A percentile compares a stretch with the other conserved stretches of the same genome.
Evolutionary conservation across 2,113 vertebrate genomes (phyloP).

Genomic region (Chloropsis hardwickii): DNA sequence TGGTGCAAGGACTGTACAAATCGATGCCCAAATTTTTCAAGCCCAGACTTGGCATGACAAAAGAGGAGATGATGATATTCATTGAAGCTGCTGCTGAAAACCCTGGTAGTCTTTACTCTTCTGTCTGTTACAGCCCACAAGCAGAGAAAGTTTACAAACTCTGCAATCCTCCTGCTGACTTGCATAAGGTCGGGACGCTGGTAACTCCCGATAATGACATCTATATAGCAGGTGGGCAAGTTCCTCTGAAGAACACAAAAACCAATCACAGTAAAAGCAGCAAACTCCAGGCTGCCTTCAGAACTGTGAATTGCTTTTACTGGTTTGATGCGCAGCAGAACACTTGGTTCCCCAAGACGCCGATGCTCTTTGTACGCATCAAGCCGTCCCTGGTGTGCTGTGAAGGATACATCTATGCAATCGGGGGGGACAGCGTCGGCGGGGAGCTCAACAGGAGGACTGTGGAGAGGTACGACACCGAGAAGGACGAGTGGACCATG

Average conservation of each 20-base stretch:
- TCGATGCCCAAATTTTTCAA: constrained; percentile 99
- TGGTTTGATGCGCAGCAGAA: constrained; percentile 99
- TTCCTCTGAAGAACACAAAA: constrained; percentile 88
- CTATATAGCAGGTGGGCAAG: constrained; percentile 94
- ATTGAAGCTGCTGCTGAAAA: constrained; percentile 90
- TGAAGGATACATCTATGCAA: constrained; percentile 94
- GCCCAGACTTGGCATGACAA: constrained; percentile 96
- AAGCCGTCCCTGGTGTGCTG: constrained; percentile 94
- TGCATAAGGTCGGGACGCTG: constrained; percentile 93
- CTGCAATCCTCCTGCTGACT: constrained; percentile 87
- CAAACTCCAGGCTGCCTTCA: constrained; percentile 88
- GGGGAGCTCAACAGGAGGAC: constrained; percentile 93
- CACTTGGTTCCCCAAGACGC: constrained; percentile 92
- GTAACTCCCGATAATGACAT: constrained; percentile 97
- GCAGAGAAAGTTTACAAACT: constrained; percentile 98
- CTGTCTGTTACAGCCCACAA: constrained; percentile 96
- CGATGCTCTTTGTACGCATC: constrained; percentile 90
- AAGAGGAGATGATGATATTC: constrained; percentile 99
- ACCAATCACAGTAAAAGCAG: constrained; percentile 85
- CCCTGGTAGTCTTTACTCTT: constrained; percentile 78
- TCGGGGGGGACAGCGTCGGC: constrained; percentile 88
- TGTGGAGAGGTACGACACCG: constrained; percentile 92
- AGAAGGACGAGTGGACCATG: constrained; percentile 94
- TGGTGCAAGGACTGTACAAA: constrained; percentile 99
- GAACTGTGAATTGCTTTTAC: constrained; percentile 93